These are phyloP conservation scores for Streblospio benedicti DNA, from an alignment of 1,140 invertebrate species.

Conservation along the genomic window DNA sequence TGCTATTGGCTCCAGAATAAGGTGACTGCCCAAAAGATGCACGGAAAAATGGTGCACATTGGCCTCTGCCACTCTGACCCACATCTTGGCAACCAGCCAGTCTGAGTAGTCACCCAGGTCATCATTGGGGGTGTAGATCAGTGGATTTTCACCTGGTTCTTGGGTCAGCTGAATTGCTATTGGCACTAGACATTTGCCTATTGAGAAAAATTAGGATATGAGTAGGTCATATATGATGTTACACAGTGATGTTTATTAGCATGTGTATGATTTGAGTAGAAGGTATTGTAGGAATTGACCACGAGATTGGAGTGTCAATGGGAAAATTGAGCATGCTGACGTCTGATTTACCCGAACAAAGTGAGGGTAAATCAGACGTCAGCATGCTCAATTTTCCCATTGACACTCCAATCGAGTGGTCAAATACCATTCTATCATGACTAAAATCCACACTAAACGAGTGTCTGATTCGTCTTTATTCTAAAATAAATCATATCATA, in stretches of 20 bases:
- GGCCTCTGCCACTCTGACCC: slow-evolving; percentile 5
- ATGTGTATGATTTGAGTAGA: not conserved
- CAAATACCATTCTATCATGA: no score
- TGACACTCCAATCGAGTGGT: no score
- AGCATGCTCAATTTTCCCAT: no score
- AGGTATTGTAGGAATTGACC: no score
- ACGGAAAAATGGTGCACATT: not conserved
- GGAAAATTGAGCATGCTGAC: no score
- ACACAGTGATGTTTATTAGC: not conserved
- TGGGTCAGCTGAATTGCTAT: slow-evolving; percentile 9
- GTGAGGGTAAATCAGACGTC: no score
- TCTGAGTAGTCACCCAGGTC: slow-evolving; percentile 5
- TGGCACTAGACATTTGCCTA: not conserved
- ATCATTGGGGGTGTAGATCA: slow-evolving; percentile 4
- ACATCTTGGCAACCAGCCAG: slow-evolving; percentile 12
- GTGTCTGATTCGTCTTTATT: no score
- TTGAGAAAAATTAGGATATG: not conserved
- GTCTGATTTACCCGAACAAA: no score
- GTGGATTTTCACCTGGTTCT: not conserved
- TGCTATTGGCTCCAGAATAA: slow-evolving; percentile 6
- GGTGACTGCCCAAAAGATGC: not conserved
- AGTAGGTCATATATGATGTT: not conserved
- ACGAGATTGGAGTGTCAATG: no score
- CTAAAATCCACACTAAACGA: no score
- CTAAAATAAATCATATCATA: no score